These are phyloP conservation scores for Microcebus lehilahytsara DNA, from an alignment of 2,113 vertebrate species.

Conservation along the genomic window DNA sequence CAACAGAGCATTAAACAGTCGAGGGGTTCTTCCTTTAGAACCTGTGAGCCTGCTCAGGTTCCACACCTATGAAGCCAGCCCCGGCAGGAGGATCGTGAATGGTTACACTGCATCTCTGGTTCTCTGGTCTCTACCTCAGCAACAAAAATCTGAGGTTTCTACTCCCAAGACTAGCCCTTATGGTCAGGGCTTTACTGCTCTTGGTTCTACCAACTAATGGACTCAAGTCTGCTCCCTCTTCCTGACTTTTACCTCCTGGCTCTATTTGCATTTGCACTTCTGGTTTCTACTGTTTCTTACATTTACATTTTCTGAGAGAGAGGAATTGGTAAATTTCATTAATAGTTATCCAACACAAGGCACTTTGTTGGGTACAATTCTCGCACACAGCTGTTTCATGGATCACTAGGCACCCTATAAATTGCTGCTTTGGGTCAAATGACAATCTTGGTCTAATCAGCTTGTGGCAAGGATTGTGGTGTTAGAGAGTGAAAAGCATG, in stretches of 20 bases:
- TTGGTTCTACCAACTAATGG: not conserved
- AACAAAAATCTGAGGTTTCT: not conserved
- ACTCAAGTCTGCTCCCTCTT: not conserved
- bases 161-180: not conserved
- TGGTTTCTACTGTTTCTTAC: not conserved
- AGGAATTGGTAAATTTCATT: not conserved
- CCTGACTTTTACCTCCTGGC: not conserved
- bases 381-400: not conserved
- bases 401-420: not conserved
- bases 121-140: not conserved
- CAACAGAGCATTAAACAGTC: not conserved
- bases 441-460: not conserved
- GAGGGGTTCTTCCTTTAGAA: not conserved
- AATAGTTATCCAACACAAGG: not conserved
- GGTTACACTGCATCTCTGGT: not conserved
- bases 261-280: not conserved
- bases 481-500: not conserved
- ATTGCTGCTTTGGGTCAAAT: not conserved
- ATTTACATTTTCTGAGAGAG: not conserved
- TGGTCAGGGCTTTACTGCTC: not conserved
- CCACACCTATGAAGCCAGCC: rapidly evolving
- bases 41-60: not conserved
- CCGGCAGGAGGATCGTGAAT: not conserved
- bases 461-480: not conserved
- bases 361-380: not conserved